These are phyloP conservation scores for Psilanteris sp. DNA, from an alignment of 1,140 invertebrate genomes.

Conservation along the genomic window DNA sequence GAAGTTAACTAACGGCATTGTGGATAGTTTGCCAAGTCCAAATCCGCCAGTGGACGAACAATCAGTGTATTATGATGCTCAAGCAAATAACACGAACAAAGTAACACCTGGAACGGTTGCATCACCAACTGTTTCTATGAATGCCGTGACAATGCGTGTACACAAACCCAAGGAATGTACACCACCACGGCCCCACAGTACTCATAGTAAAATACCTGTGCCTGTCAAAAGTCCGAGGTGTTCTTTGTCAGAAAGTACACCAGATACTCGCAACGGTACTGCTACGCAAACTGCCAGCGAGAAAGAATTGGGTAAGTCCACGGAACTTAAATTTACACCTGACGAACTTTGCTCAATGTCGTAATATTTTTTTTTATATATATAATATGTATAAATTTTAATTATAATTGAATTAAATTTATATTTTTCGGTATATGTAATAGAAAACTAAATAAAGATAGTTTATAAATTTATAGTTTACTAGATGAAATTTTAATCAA, in stretches of 20 bases:
- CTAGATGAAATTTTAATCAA: too few relatives aligned
- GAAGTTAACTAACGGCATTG: slow-evolving; percentile 78
- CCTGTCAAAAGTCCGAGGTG: slow-evolving; percentile 77
- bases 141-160: slow-evolving; percentile 66
- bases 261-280: slow-evolving; percentile 71
- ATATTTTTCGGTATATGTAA: too few relatives aligned
- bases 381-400: too few relatives aligned
- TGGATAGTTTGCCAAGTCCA: slow-evolving; percentile 79
- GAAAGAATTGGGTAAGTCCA: slow-evolving; percentile 73
- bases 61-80: slow-evolving; percentile 83
- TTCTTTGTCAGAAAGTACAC: slow-evolving; percentile 76
- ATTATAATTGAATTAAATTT: too few relatives aligned
- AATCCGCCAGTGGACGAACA: slow-evolving; percentile 81
- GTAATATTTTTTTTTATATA: neutral
- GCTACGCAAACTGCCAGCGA: slow-evolving; percentile 71
- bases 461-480: too few relatives aligned
- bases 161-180: slow-evolving; percentile 73
- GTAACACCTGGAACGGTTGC: slow-evolving; percentile 56
- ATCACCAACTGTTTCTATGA: slow-evolving; percentile 60
- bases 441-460: too few relatives aligned
- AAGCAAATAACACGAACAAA: slow-evolving; percentile 65
- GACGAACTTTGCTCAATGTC: slow-evolving; percentile 1
- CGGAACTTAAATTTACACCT: neutral
- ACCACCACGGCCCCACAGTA: slow-evolving; percentile 69
- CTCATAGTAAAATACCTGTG: slow-evolving; percentile 78